Evolutionary conservation across 1,140 invertebrate genomes (phyloP).

Genomic region (Temnothorax curvispinosus): DNA sequence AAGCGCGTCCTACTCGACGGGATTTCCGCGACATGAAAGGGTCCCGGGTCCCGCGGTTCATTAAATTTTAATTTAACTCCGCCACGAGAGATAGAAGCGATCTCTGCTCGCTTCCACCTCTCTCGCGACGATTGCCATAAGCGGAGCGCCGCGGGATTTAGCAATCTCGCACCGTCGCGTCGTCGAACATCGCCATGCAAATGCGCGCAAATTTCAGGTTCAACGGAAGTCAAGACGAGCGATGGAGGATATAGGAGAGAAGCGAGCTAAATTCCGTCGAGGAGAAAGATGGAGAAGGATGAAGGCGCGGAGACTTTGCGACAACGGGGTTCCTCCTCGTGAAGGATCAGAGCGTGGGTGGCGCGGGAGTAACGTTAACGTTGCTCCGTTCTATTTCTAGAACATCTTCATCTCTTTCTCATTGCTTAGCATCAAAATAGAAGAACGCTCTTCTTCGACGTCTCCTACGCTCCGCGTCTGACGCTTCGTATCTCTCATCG

Average conservation of each 20-base stretch:
- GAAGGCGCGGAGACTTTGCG: neutral
- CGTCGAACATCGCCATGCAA: conserved; percentile 11
- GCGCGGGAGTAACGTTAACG: conserved; percentile 1
- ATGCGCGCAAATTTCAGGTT: conserved; percentile 19
- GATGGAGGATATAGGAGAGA: neutral
- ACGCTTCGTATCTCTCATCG: conserved; percentile 21
- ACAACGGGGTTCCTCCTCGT: neutral
- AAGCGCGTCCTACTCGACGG: conserved; percentile 6
- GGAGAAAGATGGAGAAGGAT: neutral
- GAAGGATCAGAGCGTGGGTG: conserved; percentile 42
- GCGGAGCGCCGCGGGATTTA: conserved; percentile 3
- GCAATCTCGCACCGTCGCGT: neutral
- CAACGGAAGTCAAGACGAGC: neutral
- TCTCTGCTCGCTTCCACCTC: neutral
- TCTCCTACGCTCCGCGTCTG: neutral
- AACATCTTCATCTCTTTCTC: conserved; percentile 4
- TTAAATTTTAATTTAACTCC: conserved; percentile 62
- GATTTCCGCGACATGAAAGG: conserved; percentile 39
- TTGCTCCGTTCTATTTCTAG: conserved; percentile 40
- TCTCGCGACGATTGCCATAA: neutral
- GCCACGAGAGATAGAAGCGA: neutral
- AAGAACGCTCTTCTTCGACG: neutral
- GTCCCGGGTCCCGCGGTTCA: conserved; percentile 23
- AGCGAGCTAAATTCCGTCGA: neutral
- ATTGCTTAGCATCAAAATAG: conserved; percentile 37